Evolutionary conservation across 2,113 vertebrate species (phyloP).

Genomic region (Lepus timidus): DNA sequence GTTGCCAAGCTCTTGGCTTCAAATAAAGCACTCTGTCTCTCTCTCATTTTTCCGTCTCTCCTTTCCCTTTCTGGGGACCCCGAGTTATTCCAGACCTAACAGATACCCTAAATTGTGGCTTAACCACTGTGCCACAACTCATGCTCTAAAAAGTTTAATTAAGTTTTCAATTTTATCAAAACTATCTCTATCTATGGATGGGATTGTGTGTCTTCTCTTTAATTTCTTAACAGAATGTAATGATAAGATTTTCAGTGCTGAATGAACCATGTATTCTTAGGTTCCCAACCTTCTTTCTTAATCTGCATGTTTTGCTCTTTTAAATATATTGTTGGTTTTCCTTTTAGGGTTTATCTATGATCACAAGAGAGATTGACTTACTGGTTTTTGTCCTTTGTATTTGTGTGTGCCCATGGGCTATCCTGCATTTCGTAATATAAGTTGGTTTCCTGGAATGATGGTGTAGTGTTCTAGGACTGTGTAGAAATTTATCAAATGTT

Average conservation of each 20-base stretch:
- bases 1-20: no score
- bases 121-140: no score
- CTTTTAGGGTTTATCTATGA: background rate
- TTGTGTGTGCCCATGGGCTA: background rate
- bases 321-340: background rate
- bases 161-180: background rate
- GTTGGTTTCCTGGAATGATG: background rate
- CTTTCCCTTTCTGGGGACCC: no score
- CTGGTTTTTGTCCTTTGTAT: background rate
- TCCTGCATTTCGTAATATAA: background rate
- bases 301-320: background rate
- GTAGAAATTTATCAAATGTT: background rate
- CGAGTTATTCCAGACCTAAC: no score
- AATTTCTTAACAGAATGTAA: background rate
- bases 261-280: background rate
- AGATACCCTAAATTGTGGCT: no score
- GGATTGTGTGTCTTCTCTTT: background rate
- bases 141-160: background rate
- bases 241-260: background rate
- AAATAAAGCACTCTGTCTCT: no score
- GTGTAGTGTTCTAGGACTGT: background rate
- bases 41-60: no score
- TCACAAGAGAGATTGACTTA: background rate
- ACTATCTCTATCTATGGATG: background rate
- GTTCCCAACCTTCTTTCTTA: background rate